Percentiles rank a stretch among this genome's conserved stretches.
Conservation (phyloP, 2,797 vertebrate species). For the Muraenolepis orangiensis region DNA sequence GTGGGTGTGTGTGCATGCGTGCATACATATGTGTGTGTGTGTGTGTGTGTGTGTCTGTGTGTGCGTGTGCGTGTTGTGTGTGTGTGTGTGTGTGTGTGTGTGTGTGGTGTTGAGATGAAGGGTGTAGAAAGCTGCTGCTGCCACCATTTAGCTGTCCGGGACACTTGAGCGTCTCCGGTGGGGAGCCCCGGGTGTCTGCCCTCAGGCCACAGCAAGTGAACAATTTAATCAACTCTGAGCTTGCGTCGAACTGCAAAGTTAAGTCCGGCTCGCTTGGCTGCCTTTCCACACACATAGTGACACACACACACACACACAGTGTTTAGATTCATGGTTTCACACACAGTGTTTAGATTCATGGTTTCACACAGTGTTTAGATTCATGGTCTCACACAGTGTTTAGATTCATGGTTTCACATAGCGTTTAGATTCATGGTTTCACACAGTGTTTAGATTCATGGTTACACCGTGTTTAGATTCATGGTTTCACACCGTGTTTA, state of each 20-base stretch:
- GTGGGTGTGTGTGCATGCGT: not conserved
- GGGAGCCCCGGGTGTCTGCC: constrained; percentile 22
- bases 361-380: too few species aligned
- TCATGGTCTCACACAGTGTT: too few species aligned
- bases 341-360: too few species aligned
- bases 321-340: too few species aligned
- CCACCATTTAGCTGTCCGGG: constrained; percentile 80
- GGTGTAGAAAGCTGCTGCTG: constrained; percentile 34
- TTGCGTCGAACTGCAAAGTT: constrained; percentile 38
- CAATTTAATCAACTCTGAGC: constrained; percentile 66
- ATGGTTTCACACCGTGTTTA: too few species aligned
- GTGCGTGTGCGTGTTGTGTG: constrained; percentile 15
- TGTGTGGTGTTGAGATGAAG: constrained; percentile 9
- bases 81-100: not conserved
- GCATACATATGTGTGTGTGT: not conserved
- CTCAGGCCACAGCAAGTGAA: constrained; percentile 58
- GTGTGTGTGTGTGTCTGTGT: constrained; percentile 3
- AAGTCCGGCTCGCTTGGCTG: constrained; percentile 22
- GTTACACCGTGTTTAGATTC: too few species aligned
- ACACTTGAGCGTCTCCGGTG: constrained; percentile 51
- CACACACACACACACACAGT: too few species aligned
- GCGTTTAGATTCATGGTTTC: too few species aligned
- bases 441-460: too few species aligned
- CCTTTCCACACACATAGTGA: not conserved
- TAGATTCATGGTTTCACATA: too few species aligned